Base-by-base conservation (phyloP, 2,113 vertebrate genomes). In the Etheostoma cragini region DNA sequence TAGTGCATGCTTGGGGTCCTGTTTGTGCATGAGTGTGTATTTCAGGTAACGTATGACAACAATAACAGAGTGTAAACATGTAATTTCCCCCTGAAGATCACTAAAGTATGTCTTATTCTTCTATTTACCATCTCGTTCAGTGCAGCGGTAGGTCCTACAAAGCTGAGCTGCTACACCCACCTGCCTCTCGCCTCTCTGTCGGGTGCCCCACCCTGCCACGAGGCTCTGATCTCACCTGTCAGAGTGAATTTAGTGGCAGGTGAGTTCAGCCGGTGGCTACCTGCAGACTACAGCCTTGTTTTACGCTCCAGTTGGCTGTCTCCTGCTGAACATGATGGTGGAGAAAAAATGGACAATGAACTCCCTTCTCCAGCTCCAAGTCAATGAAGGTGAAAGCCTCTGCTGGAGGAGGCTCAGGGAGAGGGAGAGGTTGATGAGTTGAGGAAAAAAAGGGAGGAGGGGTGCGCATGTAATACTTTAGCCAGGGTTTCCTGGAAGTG, bases 181-280 rank as follows among this genome's bases (percentile, higher is more conserved):
- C 19, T 24, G 72, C 78, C 83, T 89, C 76, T 71, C 17, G 42
- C 75, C 69, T 82, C 85, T 66, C 89, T 60, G 84, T 71, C 5
- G 89, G 92, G 80, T 19, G 85, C 84, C 21, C 45, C 53, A 62
- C 72, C 81, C 82, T 46, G 24, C 84, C 70, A 88, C 19, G 45
- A 82, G 88, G 63, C 82, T 88, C 89, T 80, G 86, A 89, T 90
- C 93, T 88, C 92, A 91, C 91, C 92, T 90, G 93, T 94, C 92
- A 93, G 69, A 90, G 84, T 49, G 78, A 84, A 93, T 94, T 90
- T 93, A 89, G 90, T 56, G 65, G 87, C 91, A 91, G 88, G 91
- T 90, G 90, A 91, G 90, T 84, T 91, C 90, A 93, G 83, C 83
- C 71, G 60, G 82, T 72, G 76, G 80, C 86, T 88, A 91, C 85